Conservation (phyloP, 2,888 invertebrate genomes). For the Agapostemon virescens region DNA sequence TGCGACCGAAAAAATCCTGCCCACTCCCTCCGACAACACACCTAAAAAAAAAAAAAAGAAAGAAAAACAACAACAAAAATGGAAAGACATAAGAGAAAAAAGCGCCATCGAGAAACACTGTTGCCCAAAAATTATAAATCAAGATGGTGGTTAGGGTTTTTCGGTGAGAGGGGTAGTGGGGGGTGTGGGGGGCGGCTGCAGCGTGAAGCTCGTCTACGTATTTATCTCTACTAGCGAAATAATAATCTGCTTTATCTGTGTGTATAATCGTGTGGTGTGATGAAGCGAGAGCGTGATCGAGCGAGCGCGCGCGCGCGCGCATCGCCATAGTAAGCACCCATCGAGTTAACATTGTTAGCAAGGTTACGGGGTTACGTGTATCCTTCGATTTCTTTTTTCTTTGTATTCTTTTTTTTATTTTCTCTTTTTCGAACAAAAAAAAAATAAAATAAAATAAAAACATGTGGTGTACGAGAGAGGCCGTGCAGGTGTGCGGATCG, state of each 20-base stretch:
- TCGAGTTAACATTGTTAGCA: constrained; percentile 71
- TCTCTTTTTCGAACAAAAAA: constrained; percentile 21
- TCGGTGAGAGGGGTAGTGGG: too few species aligned
- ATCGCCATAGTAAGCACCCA: constrained; percentile 62
- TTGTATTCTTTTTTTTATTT: background rate
- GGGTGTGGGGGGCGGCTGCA: constrained; percentile 20
- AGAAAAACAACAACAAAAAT: too few species aligned
- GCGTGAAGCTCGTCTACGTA: constrained; percentile 40
- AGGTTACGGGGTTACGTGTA: constrained; percentile 70
- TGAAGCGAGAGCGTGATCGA: constrained; percentile 14
- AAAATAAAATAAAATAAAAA: constrained; percentile 25
- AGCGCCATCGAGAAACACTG: constrained; percentile 1
- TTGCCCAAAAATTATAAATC: constrained; percentile 1
- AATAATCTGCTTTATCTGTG: constrained; percentile 15
- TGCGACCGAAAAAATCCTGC: background rate
- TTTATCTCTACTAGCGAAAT: constrained; percentile 32
- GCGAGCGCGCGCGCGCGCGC: background rate
- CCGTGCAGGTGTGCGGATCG: constrained; percentile 72
- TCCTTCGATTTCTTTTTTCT: background rate
- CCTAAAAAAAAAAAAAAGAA: background rate
- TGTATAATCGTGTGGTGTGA: constrained; percentile 18
- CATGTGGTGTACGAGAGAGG: constrained; percentile 63
- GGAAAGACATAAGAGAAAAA: background rate
- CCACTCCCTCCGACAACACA: background rate
- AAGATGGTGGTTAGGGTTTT: background rate